These are phyloP conservation scores for Tromatobia lineatoria DNA, from an alignment of 2,888 invertebrate genomes.

Conservation along the genomic window DNA sequence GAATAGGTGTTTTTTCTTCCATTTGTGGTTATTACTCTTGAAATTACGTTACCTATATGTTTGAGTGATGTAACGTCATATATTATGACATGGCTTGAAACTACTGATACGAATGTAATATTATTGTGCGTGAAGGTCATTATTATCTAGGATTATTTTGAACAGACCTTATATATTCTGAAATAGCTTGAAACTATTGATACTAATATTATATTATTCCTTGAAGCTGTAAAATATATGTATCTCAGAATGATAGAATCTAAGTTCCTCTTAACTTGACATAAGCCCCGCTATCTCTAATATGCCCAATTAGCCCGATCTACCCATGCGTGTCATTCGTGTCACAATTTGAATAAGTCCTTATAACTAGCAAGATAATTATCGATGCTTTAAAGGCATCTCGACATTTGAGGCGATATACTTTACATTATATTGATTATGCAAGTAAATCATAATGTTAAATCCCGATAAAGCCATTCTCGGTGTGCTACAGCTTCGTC, in stretches of 20 bases:
- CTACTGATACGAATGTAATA: no score
- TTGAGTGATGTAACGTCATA: no score
- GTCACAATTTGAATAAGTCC: not conserved
- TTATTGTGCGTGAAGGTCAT: no score
- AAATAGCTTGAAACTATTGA: no score
- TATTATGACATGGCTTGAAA: no score
- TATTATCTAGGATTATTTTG: no score
- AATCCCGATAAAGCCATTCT: not conserved
- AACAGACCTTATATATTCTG: no score
- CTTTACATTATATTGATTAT: not conserved
- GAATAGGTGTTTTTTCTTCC: conserved; percentile 9
- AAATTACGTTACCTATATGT: no score
- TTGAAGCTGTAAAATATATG: no score
- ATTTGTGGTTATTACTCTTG: not conserved
- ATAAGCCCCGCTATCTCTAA: not conserved
- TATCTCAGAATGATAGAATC: no score
- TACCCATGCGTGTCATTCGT: not conserved
- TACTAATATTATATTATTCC: no score
- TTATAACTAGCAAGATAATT: not conserved
- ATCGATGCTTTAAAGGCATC: not conserved
- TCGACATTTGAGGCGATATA: not conserved
- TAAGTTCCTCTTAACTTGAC: no score
- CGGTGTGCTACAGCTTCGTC: not conserved
- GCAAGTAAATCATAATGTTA: conserved; percentile 1
- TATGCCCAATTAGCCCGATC: not conserved